A percentile compares a stretch with the other conserved stretches of the same genome.
Conservation (phyloP, 2,797 vertebrate genomes). For the Eupleurogrammus muticus region DNA sequence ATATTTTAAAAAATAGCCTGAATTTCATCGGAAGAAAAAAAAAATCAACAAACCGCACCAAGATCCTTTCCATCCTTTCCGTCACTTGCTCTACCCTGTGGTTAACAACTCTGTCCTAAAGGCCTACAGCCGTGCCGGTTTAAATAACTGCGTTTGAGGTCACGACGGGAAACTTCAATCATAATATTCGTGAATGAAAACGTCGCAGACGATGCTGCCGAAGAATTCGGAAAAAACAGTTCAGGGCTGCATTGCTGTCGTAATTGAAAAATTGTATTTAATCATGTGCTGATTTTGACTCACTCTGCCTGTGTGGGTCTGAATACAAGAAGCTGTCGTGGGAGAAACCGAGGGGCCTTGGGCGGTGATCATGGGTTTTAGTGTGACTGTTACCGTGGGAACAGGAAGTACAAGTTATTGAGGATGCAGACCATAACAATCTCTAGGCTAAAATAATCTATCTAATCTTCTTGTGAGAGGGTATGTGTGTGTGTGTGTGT, state of each 20-base stretch:
- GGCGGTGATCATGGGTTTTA: slow-evolving; percentile 51
- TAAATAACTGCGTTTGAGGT: slow-evolving; percentile 55
- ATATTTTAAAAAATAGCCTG: slow-evolving; percentile 51
- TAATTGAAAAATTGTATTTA: slow-evolving; percentile 39
- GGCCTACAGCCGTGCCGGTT: slow-evolving; percentile 42
- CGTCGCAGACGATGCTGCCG: slow-evolving; percentile 44
- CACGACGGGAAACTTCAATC: slow-evolving; percentile 57
- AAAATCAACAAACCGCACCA: slow-evolving; percentile 59
- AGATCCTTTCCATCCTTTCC: slow-evolving; percentile 55
- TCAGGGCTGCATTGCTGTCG: slow-evolving; percentile 16
- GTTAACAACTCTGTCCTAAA: slow-evolving; percentile 58
- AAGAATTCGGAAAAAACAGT: slow-evolving; percentile 9
- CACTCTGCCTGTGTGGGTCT: slow-evolving; percentile 31
- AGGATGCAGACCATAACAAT: slow-evolving; percentile 68
- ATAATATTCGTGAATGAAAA: slow-evolving; percentile 53
- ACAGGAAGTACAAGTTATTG: slow-evolving; percentile 82
- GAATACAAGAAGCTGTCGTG: slow-evolving; percentile 40
- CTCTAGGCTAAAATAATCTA: slow-evolving; percentile 74
- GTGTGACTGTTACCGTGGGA: slow-evolving; percentile 74
- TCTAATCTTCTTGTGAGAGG: slow-evolving; percentile 57
- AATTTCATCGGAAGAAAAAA: slow-evolving; percentile 58
- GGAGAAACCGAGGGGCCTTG: slow-evolving; percentile 59
- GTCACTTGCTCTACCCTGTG: slow-evolving; percentile 63
- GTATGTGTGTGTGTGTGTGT: slow-evolving; percentile 22
- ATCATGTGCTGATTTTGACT: slow-evolving; percentile 43